Evolutionary conservation across 2,113 vertebrate genomes (phyloP).

Genomic region (Xiphorhynchus elegans): DNA sequence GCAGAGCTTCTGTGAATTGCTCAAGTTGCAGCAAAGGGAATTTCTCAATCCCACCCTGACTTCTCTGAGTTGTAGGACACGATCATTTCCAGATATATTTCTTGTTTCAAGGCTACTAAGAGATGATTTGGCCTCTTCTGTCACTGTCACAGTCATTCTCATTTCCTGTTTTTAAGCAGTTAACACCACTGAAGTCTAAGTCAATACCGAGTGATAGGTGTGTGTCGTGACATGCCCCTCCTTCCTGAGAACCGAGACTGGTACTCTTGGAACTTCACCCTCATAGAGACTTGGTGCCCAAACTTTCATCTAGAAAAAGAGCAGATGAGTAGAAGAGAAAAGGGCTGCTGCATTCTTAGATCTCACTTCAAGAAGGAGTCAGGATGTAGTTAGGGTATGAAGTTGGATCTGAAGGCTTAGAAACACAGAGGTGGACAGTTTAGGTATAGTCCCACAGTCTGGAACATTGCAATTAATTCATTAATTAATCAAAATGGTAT

Average conservation of each 20-base stretch:
- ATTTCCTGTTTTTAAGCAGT: background rate
- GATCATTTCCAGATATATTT: background rate
- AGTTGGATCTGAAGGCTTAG: background rate
- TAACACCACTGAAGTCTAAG: background rate
- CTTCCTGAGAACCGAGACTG: background rate
- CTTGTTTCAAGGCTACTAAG: background rate
- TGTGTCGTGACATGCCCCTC: background rate
- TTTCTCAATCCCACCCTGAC: background rate
- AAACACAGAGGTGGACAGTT: background rate
- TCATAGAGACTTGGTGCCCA: background rate
- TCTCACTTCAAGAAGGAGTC: background rate
- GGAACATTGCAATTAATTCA: background rate
- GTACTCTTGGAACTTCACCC: background rate
- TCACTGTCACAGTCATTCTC: background rate
- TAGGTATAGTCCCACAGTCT: background rate
- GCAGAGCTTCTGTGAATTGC: background rate
- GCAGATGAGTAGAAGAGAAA: background rate
- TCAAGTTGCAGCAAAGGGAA: background rate
- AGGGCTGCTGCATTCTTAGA: background rate
- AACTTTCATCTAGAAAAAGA: background rate
- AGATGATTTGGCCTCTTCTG: background rate
- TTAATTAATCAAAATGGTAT: background rate
- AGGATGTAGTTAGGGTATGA: background rate
- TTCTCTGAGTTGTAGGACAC: background rate
- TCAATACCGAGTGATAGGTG: rapidly evolving